These are phyloP conservation scores for Molanna angustata DNA, from an alignment of 2,888 invertebrate genomes.

Conservation along the genomic window DNA sequence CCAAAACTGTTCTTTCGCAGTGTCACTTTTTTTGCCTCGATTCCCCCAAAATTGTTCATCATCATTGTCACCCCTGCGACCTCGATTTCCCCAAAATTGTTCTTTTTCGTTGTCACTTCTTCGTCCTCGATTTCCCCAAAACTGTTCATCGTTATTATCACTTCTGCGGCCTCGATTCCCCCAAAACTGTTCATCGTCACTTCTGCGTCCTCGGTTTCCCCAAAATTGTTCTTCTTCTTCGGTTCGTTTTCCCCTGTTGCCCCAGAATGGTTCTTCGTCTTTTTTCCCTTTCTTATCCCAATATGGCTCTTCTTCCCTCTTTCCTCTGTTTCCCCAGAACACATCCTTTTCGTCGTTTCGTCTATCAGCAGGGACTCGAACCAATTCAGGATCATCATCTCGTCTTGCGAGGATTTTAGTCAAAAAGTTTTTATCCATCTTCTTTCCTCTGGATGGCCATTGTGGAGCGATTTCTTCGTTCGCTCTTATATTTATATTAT, in stretches of 20 bases:
- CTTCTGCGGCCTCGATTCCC: constrained; percentile 40
- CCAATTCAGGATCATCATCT: constrained; percentile 35
- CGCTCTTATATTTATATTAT: constrained; percentile 11
- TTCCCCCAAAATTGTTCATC: constrained; percentile 33
- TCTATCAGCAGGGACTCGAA: constrained; percentile 38
- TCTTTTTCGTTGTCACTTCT: constrained; percentile 28
- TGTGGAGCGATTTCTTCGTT: constrained; percentile 40
- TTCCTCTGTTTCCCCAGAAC: constrained; percentile 45
- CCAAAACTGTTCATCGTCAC: constrained; percentile 37
- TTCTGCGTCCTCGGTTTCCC: constrained; percentile 15
- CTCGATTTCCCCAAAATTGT: constrained; percentile 41
- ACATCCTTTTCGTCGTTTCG: constrained; percentile 38
- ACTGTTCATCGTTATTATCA: constrained; percentile 35
- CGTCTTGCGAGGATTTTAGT: constrained; percentile 39
- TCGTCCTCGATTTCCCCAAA: constrained; percentile 40
- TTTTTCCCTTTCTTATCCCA: constrained; percentile 37
- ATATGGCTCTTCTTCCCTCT: constrained; percentile 36
- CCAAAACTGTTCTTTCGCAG: constrained; percentile 32
- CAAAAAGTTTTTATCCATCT: constrained; percentile 29
- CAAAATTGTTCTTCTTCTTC: constrained; percentile 31
- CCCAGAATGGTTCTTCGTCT: constrained; percentile 37
- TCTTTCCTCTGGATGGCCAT: constrained; percentile 49
- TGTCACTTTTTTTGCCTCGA: constrained; percentile 39
- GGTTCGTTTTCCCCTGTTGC: constrained; percentile 37
- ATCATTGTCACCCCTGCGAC: constrained; percentile 33